Conservation (phyloP, 2,113 vertebrate species). For the Pelecanus crispus region DNA sequence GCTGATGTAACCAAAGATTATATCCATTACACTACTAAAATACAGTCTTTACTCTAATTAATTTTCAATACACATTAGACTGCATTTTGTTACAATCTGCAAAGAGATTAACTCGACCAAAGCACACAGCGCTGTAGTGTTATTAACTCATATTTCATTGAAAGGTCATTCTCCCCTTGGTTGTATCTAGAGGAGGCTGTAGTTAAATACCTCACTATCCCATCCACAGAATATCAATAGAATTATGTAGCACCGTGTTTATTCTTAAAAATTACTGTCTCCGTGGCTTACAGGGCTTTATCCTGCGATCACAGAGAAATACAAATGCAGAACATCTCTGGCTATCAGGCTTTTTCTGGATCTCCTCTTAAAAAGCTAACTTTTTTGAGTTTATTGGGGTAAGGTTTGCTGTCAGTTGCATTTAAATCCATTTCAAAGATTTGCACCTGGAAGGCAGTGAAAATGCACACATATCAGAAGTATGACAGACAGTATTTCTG, state of each 20-base stretch:
- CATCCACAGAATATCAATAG: slow-evolving; percentile 13
- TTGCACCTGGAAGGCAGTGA: not conserved
- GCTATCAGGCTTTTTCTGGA: not conserved
- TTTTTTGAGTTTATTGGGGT: not conserved
- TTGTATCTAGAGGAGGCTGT: slow-evolving; percentile 8
- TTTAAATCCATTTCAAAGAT: not conserved
- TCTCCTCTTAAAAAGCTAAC: not conserved
- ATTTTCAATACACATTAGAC: slow-evolving; percentile 64
- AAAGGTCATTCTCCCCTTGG: slow-evolving; percentile 55
- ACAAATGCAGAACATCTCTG: not conserved
- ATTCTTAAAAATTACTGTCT: not conserved
- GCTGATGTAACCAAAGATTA: slow-evolving; percentile 38
- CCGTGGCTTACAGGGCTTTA: not conserved
- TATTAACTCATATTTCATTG: slow-evolving; percentile 65
- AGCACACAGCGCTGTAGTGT: slow-evolving; percentile 5
- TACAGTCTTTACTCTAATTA: slow-evolving; percentile 34
- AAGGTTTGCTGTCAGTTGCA: not conserved
- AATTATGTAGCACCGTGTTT: not conserved
- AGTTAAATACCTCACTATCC: slow-evolving; percentile 27
- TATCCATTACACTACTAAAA: slow-evolving; percentile 21
- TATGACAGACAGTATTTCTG: not conserved
- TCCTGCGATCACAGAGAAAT: not conserved
- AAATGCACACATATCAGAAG: not conserved
- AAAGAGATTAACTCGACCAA: slow-evolving; percentile 31
- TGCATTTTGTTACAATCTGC: slow-evolving; percentile 43